Percentiles rank a stretch among this genome's conserved stretches.
These are phyloP conservation scores for Electrophaes corylata DNA, from an alignment of 2,888 invertebrate species.

Conservation along the genomic window DNA sequence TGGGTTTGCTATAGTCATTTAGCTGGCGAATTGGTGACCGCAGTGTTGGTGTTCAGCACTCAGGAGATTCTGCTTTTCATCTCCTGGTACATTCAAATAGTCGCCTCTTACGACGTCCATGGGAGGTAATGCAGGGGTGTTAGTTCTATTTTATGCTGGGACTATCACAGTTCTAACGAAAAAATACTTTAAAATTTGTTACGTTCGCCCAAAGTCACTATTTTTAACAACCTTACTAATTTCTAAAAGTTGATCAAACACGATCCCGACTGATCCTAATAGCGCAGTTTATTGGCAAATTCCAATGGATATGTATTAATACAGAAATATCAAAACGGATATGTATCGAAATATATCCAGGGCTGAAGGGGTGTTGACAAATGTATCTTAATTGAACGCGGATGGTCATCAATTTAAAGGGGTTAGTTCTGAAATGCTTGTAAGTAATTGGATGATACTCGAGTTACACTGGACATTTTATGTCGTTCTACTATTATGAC, in stretches of 20 bases:
- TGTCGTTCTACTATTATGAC: no score
- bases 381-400: conserved; percentile 6
- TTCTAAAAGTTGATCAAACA: conserved; percentile 5
- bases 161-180: no score
- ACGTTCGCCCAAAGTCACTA: not conserved
- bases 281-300: conserved; percentile 3
- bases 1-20: no score
- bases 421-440: conserved; percentile 3
- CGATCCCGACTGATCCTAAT: conserved; percentile 10
- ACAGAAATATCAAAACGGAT: not conserved
- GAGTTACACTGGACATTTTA: not conserved
- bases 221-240: not conserved
- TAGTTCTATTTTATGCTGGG: no score
- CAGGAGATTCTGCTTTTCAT: no score
- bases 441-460: not conserved
- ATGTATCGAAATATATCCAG: conserved; percentile 1
- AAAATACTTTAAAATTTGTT: no score
- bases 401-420: conserved; percentile 14
- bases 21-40: no score
- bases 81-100: no score
- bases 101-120: no score
- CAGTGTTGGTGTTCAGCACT: no score
- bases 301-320: not conserved
- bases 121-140: no score
- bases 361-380: not conserved